phyloP scores from a whole-genome alignment of 2,888 invertebrate species.

The Troilus luridus region DNA sequence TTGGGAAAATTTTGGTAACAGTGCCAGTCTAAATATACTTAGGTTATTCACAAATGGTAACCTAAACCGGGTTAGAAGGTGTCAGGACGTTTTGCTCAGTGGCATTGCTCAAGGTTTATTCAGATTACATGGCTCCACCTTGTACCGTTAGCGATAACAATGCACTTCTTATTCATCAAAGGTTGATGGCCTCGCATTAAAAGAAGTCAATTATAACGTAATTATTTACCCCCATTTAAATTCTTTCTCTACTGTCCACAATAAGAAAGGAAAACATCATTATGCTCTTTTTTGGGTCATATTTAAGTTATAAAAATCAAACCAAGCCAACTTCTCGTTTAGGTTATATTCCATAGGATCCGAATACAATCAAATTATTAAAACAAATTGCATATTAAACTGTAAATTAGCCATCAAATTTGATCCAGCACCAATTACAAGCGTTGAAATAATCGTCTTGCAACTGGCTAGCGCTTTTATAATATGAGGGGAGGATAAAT shows the following conservation, averaged over 20 bases:
- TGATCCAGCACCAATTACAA: neutral
- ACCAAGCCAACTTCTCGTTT: neutral
- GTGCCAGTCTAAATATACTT: neutral
- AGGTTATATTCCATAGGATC: neutral
- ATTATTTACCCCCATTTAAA: neutral
- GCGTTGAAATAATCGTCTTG: too few species aligned
- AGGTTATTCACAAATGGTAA: neutral
- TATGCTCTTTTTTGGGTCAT: neutral
- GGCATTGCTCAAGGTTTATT: conserved; percentile 22
- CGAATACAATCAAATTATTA: neutral
- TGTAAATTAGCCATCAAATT: neutral
- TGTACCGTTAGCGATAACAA: conserved; percentile 47
- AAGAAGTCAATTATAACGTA: conserved; percentile 45
- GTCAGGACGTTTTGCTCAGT: neutral
- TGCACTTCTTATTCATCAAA: conserved; percentile 25
- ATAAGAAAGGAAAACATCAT: neutral
- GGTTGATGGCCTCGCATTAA: conserved; percentile 41
- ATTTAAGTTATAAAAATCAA: neutral
- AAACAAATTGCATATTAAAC: too few species aligned
- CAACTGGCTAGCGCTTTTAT: too few species aligned
- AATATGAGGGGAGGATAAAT: too few species aligned
- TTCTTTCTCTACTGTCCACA: too few species aligned
- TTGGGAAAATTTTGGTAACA: neutral
- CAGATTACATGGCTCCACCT: conserved; percentile 8
- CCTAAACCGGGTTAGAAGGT: neutral